Base-by-base conservation (phyloP, 2,888 invertebrate genomes). In the Nomada ruficornis region DNA sequence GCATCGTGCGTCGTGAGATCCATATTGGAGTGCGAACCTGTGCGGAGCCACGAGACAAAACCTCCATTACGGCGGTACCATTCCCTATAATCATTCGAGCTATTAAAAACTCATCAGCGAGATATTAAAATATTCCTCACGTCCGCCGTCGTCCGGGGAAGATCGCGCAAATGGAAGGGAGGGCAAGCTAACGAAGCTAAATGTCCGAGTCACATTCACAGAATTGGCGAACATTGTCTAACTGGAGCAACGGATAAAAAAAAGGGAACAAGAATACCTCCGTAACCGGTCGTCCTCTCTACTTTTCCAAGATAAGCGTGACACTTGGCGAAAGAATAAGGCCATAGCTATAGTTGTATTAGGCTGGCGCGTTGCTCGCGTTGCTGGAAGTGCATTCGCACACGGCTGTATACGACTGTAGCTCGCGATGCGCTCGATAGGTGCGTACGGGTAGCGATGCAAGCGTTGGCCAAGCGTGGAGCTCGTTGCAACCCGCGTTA, bases 251-350 rank as follows among this genome's bases (percentile, higher is more conserved):
- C 52, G 29, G 76, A 67, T 59, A 11, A 57, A 54, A 42, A 75
- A 78, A 55, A 64, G 68, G 64, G 74, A 87, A 85, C 73, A 73
- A 79, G 77, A 74, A 84, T 80, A 75, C 70, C 76, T 63, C 62
- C 62, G 63, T 64, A 80, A 85, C 83, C 84, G 86, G 84, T 87
- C 86, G 78, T 60, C 67, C 79, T 79, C 87, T 87, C 82, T 77
- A 77, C 59, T 73, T 78, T 70, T 74, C 63, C 84, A 68, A 80
- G 83, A 87, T 80, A 82, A 84, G 84, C 84, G 80, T 87, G 86
- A 87, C 88, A 87, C 86, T 87, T 87, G 50, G 79, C 74, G 80
- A 80, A 85, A 82, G 83, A 87, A 87, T 87, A 87, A 84, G 87
- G 87, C 78, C 87, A 70, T 71, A 76, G 74, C 59, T 44, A n/a